phyloP scores from a whole-genome alignment of 2,797 vertebrate species.

The Steatocranus sp. region DNA sequence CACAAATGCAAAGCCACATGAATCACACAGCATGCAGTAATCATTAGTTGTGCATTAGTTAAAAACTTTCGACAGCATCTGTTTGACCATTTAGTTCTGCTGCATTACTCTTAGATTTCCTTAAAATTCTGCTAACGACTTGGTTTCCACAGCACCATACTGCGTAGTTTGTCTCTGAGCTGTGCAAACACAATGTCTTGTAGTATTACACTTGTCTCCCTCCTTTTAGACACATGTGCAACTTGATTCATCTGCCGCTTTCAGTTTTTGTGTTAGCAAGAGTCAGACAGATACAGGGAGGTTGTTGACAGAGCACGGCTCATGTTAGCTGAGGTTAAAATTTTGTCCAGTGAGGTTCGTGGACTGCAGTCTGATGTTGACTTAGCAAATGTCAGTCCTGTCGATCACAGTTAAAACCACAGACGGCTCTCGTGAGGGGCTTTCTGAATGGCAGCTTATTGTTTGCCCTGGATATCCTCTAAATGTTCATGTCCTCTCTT shows the following conservation, averaged over 20 bases:
- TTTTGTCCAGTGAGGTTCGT: conserved; percentile 54
- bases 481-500: conserved; percentile 17
- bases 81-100: not conserved
- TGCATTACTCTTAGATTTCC: not conserved
- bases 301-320: conserved; percentile 35
- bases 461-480: conserved; percentile 39
- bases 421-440: conserved; percentile 42
- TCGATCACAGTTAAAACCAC: conserved; percentile 64
- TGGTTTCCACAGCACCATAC: not conserved
- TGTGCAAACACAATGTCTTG: not conserved
- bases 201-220: not conserved
- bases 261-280: not conserved
- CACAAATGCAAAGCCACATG: not conserved
- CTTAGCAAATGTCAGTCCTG: conserved; percentile 72
- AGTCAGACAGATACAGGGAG: not conserved
- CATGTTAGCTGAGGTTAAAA: conserved; percentile 53
- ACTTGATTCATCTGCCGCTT: not conserved
- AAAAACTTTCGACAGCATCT: not conserved
- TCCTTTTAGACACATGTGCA: not conserved
- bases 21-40: not conserved
- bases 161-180: not conserved
- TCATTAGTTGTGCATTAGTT: not conserved
- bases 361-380: conserved; percentile 53
- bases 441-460: conserved; percentile 66
- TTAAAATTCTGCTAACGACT: conserved; percentile 4